phyloP scores from a whole-genome alignment of 53 echinoderm and acorn worm genomes.

The Zoroaster sp. region DNA sequence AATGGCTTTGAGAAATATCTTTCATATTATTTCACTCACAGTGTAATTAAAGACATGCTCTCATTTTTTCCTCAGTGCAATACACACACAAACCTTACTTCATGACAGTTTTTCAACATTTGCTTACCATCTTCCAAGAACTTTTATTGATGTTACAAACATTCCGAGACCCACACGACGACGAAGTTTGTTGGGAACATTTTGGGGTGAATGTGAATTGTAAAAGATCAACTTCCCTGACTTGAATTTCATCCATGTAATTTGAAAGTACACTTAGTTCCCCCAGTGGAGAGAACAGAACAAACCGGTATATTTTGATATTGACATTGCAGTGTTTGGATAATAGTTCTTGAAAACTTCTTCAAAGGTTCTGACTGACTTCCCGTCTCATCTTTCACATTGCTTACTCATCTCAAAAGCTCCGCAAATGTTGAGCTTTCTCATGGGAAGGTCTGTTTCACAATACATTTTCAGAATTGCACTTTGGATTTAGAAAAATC shows the following conservation, averaged over 20 bases:
- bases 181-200: no score
- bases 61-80: no score
- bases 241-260: background rate
- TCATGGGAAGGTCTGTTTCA: background rate
- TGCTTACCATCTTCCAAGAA: no score
- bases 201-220: no score
- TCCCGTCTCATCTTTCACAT: slow-evolving; percentile 1
- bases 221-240: background rate
- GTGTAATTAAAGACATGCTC: no score
- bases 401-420: background rate
- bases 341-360: background rate
- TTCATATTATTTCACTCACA: no score
- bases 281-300: background rate
- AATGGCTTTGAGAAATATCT: no score
- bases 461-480: background rate
- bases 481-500: background rate
- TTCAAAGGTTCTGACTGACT: background rate
- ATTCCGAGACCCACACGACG: no score
- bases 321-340: background rate
- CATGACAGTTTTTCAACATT: no score
- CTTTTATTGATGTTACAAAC: no score
- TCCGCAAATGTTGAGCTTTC: background rate
- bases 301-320: background rate
- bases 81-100: no score
- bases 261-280: background rate